Conservation (phyloP, 2,888 invertebrate genomes). For the Gastracanthus pulcherrimus region DNA sequence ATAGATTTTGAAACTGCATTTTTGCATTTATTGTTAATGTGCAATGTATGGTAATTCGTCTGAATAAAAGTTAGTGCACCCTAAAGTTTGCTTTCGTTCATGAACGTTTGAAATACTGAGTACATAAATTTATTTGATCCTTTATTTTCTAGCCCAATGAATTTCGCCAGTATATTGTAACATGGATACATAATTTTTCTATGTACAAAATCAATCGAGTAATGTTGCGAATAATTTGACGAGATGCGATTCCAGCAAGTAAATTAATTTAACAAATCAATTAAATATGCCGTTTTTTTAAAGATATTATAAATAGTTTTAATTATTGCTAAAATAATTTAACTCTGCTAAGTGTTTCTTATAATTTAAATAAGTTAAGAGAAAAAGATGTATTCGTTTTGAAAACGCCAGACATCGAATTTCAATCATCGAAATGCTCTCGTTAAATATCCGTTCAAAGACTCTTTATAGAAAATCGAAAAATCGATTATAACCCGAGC, state of each 20-base stretch:
- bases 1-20: not conserved
- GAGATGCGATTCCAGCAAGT: not conserved
- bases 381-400: slow-evolving; percentile 7
- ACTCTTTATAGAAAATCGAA: slow-evolving; percentile 15
- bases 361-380: slow-evolving; percentile 17
- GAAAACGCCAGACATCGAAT: slow-evolving; percentile 9
- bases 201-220: slow-evolving; percentile 21
- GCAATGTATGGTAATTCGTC: not conserved
- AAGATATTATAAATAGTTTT: not conserved
- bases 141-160: too few relatives aligned
- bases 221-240: not conserved
- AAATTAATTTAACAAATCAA: not conserved
- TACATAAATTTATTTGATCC: slow-evolving; percentile 3
- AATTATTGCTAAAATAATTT: slow-evolving; percentile 26
- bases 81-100: not conserved
- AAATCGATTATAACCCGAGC: slow-evolving; percentile 12
- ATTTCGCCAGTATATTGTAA: too few relatives aligned
- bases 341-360: not conserved
- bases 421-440: slow-evolving; percentile 22
- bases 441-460: slow-evolving; percentile 9
- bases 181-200: not conserved
- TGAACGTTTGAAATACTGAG: slow-evolving; percentile 17
- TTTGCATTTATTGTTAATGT: not conserved
- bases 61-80: not conserved
- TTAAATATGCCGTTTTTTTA: not conserved